Percentiles rank a stretch among this genome's conserved stretches.
Conservation (phyloP, 2,888 invertebrate genomes). For the Colletes collaris region DNA sequence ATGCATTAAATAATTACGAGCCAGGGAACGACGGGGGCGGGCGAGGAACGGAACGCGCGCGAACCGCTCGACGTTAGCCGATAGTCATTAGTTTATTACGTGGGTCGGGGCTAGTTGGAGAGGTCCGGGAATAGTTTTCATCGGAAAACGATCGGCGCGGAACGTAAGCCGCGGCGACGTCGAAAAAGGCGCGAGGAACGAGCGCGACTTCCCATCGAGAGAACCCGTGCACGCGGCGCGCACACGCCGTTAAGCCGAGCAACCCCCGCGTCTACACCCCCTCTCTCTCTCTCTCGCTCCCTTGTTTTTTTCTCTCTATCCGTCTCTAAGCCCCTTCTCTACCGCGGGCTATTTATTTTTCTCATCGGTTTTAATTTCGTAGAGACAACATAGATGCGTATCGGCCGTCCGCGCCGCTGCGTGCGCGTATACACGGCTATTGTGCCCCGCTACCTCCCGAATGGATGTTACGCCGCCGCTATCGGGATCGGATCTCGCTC, state of each 20-base stretch:
- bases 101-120: conserved; percentile 37
- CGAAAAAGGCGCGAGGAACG: conserved; percentile 48
- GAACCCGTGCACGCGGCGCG: conserved; percentile 23
- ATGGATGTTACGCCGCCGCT: conserved; percentile 69
- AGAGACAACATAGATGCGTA: conserved; percentile 80
- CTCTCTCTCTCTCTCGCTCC: conserved; percentile 47
- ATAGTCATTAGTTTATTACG: conserved; percentile 59
- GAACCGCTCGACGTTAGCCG: conserved; percentile 50
- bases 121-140: conserved; percentile 48
- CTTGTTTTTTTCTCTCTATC: conserved; percentile 22
- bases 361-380: conserved; percentile 82
- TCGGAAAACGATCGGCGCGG: conserved; percentile 53
- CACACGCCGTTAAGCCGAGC: conserved; percentile 12
- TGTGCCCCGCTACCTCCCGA: conserved; percentile 65
- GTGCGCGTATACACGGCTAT: conserved; percentile 60
- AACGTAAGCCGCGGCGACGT: not conserved
- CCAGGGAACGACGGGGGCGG: no score
- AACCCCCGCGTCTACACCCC: conserved; percentile 81
- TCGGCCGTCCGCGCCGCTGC: conserved; percentile 63
- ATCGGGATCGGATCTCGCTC: conserved; percentile 79
- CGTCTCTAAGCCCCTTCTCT: conserved; percentile 34
- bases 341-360: conserved; percentile 78
- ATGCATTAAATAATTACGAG: conserved; percentile 64
- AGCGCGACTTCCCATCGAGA: conserved; percentile 13
- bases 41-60: conserved; percentile 1